Percentiles rank a stretch among this genome's conserved stretches.
Evolutionary conservation across 2,888 invertebrate species (phyloP).

Genomic region (Eledone cirrhosa): DNA sequence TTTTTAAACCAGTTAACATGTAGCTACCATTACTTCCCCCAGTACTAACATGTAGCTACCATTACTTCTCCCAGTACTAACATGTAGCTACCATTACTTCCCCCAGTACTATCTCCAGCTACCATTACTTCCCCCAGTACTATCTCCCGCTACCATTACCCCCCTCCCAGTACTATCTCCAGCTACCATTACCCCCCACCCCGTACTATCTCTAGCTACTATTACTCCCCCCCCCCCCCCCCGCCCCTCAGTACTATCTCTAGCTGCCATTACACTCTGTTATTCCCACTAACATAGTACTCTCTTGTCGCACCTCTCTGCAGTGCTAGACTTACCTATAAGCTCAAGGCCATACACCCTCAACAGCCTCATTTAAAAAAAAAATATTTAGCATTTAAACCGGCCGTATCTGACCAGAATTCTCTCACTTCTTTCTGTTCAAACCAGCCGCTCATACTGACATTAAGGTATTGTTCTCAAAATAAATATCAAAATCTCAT

Average conservation of each 20-base stretch:
- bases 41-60: background rate
- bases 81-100: background rate
- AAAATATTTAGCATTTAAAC: no score
- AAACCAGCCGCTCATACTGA: no score
- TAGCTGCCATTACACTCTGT: background rate
- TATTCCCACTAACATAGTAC: background rate
- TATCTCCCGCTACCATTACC: background rate
- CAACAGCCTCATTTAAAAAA: no score
- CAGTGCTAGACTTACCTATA: background rate
- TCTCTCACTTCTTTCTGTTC: no score
- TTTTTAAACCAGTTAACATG: background rate
- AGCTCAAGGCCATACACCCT: background rate
- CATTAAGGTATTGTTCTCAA: no score
- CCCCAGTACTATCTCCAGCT: background rate
- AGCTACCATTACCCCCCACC: background rate
- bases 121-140: background rate
- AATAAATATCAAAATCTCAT: no score
- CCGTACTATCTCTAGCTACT: background rate
- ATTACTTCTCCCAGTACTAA: background rate
- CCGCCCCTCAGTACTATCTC: background rate
- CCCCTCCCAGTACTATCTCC: background rate
- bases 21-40: background rate
- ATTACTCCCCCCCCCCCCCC: background rate
- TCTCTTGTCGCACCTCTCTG: background rate
- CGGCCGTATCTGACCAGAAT: no score